Evolutionary conservation across 2,888 invertebrate genomes (phyloP).

Genomic region (Celastrina argiolus): DNA sequence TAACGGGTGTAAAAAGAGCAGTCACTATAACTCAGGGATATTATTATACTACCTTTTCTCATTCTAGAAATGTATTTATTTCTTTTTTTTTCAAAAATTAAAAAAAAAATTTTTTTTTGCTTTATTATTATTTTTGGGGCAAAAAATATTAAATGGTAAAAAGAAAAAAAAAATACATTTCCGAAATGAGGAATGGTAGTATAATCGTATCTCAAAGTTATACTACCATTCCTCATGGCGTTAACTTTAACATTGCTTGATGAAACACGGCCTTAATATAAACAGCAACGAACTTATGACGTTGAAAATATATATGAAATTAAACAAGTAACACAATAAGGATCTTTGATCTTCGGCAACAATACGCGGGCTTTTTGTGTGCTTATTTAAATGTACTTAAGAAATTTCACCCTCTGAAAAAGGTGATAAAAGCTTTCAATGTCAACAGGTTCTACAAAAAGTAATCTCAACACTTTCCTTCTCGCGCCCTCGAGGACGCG

Average conservation of each 20-base stretch:
- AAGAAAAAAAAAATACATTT: no score
- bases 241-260: no score
- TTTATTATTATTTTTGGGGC: not conserved
- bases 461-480: slow-evolving; percentile 66
- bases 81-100: no score
- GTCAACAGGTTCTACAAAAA: slow-evolving; percentile 68
- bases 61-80: no score
- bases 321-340: not conserved
- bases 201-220: no score
- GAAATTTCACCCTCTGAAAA: slow-evolving; percentile 66
- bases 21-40: no score
- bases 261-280: no score
- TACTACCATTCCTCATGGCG: no score
- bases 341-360: slow-evolving; percentile 7
- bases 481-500: slow-evolving; percentile 28
- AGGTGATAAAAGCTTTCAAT: slow-evolving; percentile 74
- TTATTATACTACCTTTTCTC: no score
- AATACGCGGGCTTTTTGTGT: slow-evolving; percentile 47
- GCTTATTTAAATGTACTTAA: slow-evolving; percentile 74
- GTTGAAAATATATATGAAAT: not conserved
- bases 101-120: not conserved
- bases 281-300: not conserved
- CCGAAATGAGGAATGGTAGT: no score
- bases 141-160: no score
- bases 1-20: no score